Conservation (phyloP, 2,113 vertebrate genomes). For the Indicator indicator region DNA sequence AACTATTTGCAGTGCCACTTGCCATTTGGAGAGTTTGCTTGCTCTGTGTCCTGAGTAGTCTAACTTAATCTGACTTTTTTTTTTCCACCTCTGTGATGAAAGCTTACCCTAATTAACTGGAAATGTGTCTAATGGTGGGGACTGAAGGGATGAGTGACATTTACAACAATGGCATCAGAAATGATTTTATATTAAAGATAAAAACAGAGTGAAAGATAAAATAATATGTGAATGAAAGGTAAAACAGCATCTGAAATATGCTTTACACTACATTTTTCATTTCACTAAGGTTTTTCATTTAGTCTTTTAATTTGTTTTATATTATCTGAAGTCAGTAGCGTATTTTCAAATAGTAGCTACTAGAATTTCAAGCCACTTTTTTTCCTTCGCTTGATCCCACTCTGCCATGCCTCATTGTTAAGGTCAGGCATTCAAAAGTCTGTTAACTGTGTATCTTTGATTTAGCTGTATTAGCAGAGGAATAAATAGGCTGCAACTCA, state of each 20-base stretch:
- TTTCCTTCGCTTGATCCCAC: not conserved
- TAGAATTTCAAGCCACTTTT: not conserved
- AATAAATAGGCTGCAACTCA: not conserved
- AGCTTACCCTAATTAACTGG: not conserved
- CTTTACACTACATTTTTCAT: not conserved
- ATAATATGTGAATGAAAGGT: not conserved
- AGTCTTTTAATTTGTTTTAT: not conserved
- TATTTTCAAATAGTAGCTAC: not conserved
- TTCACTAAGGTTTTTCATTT: not conserved
- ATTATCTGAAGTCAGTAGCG: not conserved
- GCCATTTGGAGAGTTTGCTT: not conserved
- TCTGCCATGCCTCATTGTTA: not conserved
- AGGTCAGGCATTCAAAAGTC: not conserved
- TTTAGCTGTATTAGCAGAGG: not conserved
- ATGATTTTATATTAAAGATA: not conserved
- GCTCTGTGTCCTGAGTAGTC: not conserved
- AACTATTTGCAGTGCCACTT: not conserved
- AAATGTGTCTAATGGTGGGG: not conserved
- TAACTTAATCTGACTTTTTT: not conserved
- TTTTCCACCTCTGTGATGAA: not conserved
- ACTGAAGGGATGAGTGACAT: not conserved
- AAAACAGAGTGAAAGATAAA: not conserved
- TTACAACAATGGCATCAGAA: not conserved
- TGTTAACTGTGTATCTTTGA: not conserved
- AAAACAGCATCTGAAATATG: not conserved